Evolutionary conservation across 2,113 vertebrate genomes (phyloP), one percentile per base, ranked within the genome.

Genomic region (Dendropsophus ebraccatus): DNA sequence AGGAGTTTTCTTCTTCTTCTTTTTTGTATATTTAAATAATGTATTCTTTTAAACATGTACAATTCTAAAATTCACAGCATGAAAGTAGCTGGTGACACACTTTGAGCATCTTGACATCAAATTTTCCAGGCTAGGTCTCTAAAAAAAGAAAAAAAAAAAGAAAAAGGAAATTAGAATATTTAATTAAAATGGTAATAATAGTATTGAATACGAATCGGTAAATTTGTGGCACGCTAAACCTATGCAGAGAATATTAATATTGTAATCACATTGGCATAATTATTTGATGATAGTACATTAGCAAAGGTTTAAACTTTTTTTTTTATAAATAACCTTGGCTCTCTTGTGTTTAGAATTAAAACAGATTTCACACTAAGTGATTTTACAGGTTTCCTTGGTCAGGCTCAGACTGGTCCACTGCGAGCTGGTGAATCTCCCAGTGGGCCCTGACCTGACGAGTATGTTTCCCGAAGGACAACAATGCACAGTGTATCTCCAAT

Each of bases 151-250:
- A 41, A 41, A 41, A 41, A 41, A 41, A 41, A 41, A 41, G 8
- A 8, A 8, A 41, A 30, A 58, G 62, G 21, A 54, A 58, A 52
- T 86, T 30, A 14, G 35, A 37, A 81, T 72, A 80, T 86, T 70
- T 86, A 80, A 80, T 86, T 85, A 80, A 86, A 80, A 86, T 86
- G 84, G 80, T 80, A 80, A 86, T 85, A 84, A 77, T 84, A 78
- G 58, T 76, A 76, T 76, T 32, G 25, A 73, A 84, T 49, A 49
- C 75, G 54, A 72, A 75, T 62, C 28, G 11, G n/a, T 21, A 83
- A 54, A 30, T 52, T 37, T 74, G 19, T 14, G 9, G 41, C n/a
- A 65, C 25, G 41, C 17, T 65, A 32, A 50, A 35, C 23, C 25
- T 56, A 79, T 79, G 52, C 19, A 23, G 49, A 77, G 49, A 77